These are phyloP conservation scores for Lacerta agilis DNA, from an alignment of 2,797 vertebrate species.

Conservation along the genomic window DNA sequence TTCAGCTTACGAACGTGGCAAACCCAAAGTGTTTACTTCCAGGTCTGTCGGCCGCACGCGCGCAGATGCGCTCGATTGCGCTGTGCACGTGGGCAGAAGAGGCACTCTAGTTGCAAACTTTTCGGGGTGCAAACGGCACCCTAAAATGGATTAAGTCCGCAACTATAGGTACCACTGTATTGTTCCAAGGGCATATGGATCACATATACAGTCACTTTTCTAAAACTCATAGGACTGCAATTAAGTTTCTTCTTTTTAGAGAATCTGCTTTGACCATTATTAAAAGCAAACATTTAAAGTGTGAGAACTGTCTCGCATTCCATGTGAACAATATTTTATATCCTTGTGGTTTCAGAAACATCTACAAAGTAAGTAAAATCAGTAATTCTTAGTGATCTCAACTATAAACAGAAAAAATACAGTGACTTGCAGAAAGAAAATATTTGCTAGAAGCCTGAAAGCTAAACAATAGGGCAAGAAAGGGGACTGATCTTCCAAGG, in stretches of 20 bases:
- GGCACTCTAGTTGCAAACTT: too few species aligned
- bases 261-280: background rate
- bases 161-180: too few species aligned
- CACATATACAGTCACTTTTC: too few species aligned
- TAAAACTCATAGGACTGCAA: background rate
- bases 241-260: background rate
- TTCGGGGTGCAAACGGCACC: too few species aligned
- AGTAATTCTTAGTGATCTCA: background rate
- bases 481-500: constrained; percentile 52
- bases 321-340: background rate
- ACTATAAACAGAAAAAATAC: background rate
- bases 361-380: constrained; percentile 15
- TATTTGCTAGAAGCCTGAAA: constrained; percentile 29
- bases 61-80: too few species aligned
- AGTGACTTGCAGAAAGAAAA: constrained; percentile 1
- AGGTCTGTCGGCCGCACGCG: too few species aligned
- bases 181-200: background rate
- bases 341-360: constrained; percentile 1
- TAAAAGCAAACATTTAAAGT: background rate
- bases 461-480: constrained; percentile 42
- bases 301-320: background rate
- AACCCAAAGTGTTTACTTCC: too few species aligned
- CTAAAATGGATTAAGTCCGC: too few species aligned
- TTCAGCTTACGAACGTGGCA: too few species aligned
- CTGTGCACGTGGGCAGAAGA: too few species aligned